phyloP scores from a whole-genome alignment of 2,113 vertebrate genomes.

The Pelecanoides urinatrix region DNA sequence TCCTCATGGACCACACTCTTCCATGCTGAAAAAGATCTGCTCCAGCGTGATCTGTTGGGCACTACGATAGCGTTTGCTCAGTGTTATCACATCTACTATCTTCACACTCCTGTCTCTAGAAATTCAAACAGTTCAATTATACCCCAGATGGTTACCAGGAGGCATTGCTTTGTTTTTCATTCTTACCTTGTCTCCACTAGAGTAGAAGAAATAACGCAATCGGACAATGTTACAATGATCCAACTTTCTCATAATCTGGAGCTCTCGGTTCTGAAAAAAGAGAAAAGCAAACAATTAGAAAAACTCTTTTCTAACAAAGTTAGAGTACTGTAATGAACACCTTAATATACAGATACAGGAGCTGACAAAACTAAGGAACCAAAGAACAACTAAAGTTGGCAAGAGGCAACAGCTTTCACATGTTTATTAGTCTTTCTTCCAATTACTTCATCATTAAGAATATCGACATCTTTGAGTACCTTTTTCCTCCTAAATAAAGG shows the following conservation, averaged over 20 bases:
- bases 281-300: conserved; percentile 21
- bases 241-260: conserved; percentile 99
- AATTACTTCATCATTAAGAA: neutral
- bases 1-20: neutral
- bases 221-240: conserved; percentile 99
- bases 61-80: neutral
- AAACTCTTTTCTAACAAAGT: neutral
- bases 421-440: neutral
- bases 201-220: conserved; percentile 99
- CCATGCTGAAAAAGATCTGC: neutral
- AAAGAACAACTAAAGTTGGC: neutral
- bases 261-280: conserved; percentile 92
- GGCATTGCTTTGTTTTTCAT: neutral
- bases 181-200: conserved; percentile 97
- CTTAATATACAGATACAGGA: neutral
- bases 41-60: neutral
- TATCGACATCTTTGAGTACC: neutral
- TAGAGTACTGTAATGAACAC: too few species aligned
- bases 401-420: neutral
- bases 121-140: neutral
- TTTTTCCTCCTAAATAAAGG: neutral
- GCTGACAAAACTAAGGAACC: neutral
- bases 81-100: accelerated
- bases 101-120: neutral
- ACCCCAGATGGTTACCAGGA: neutral